Conservation (phyloP, 2,797 vertebrate species). For the Ficedula albicollis region DNA sequence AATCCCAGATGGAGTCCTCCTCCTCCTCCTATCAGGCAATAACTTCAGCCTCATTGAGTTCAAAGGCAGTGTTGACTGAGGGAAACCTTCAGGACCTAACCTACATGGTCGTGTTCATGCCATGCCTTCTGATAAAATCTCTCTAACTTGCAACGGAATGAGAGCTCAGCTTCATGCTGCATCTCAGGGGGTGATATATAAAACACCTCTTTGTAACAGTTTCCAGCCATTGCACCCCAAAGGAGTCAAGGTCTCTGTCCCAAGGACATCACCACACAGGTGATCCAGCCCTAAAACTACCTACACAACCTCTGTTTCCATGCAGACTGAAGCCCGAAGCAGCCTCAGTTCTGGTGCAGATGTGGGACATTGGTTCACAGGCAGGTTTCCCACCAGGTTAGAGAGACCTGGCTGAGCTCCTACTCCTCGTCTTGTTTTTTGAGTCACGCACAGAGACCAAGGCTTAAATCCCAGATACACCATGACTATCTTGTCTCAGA, state of each 20-base stretch:
- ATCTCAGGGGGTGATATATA: not conserved
- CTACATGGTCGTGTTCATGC: not conserved
- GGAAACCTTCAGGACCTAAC: constrained; percentile 42
- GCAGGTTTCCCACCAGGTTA: not conserved
- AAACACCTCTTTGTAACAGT: not conserved
- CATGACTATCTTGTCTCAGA: not conserved
- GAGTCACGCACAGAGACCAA: fast-evolving
- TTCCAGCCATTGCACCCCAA: not conserved
- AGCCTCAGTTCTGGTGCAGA: not conserved
- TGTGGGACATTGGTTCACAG: fast-evolving
- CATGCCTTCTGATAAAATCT: not conserved
- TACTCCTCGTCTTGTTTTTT: fast-evolving
- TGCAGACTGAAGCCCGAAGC: not conserved
- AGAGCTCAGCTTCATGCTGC: fast-evolving
- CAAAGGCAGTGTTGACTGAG: constrained; percentile 49
- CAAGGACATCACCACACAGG: not conserved
- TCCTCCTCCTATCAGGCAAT: constrained; percentile 11
- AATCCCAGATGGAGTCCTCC: constrained; percentile 1
- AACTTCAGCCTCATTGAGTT: constrained; percentile 25
- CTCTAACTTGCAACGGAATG: not conserved
- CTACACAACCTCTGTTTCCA: fast-evolving
- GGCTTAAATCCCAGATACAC: not conserved
- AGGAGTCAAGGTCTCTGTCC: not conserved
- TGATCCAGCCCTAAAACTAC: not conserved
- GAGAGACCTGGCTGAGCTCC: not conserved